Evolutionary conservation across 2,113 vertebrate species (phyloP).

Genomic region (Colistium nudipinnis): DNA sequence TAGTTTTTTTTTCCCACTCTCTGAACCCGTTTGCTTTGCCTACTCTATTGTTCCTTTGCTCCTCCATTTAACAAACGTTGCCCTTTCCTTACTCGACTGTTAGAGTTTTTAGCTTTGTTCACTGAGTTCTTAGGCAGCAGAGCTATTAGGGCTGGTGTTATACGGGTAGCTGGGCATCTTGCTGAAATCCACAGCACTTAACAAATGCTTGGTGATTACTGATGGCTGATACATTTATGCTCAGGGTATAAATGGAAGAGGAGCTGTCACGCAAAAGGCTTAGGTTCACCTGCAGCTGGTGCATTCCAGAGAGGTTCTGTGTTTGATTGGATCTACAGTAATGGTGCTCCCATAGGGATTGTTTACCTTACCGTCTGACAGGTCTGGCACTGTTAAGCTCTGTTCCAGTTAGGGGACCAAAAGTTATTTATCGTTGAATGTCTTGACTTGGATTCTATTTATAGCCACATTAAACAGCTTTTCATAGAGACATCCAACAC

Average conservation of each 20-base stretch:
- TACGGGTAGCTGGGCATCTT: neutral
- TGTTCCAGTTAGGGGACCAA: neutral
- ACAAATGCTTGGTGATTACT: constrained; percentile 8
- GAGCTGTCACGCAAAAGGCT: constrained; percentile 4
- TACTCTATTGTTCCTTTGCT: neutral
- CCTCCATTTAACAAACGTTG: neutral
- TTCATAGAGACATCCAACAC: constrained; percentile 3
- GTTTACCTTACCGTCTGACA: constrained; percentile 5
- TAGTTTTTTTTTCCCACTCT: neutral
- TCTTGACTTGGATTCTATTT: neutral
- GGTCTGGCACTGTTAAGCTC: neutral
- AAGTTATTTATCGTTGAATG: constrained; percentile 14
- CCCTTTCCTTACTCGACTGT: constrained; percentile 1
- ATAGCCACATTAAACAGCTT: neutral
- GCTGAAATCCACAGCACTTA: neutral
- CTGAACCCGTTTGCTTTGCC: neutral
- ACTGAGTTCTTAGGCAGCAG: constrained; percentile 10
- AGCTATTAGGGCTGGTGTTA: constrained; percentile 24
- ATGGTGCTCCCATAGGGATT: neutral
- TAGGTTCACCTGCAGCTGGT: constrained; percentile 12
- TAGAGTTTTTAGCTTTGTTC: constrained; percentile 14
- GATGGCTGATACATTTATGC: constrained; percentile 20
- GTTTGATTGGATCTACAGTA: constrained; percentile 27
- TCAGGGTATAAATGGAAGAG: neutral
- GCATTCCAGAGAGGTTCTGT: constrained; percentile 10